phyloP scores from a whole-genome alignment of 2,888 invertebrate genomes.

The Leptinotarsa peninsularis region DNA sequence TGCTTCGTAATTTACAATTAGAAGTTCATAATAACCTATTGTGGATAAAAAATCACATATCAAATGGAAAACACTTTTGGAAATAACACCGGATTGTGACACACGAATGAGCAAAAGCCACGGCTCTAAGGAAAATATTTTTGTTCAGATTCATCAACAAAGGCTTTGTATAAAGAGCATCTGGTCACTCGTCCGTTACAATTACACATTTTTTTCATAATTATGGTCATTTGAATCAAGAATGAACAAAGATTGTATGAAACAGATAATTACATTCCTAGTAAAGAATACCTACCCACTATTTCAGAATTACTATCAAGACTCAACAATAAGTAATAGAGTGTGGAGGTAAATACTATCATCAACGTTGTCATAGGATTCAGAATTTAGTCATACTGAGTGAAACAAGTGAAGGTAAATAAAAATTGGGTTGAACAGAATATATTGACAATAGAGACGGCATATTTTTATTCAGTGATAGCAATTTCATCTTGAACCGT shows the following conservation, averaged over 20 bases:
- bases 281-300: not conserved
- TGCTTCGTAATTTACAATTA: too few species aligned
- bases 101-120: not conserved
- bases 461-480: too few species aligned
- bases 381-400: too few species aligned
- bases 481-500: too few species aligned
- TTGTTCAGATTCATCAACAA: not conserved
- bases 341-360: too few species aligned
- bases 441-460: too few species aligned
- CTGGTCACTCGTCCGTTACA: not conserved
- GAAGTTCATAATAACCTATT: too few species aligned
- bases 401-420: too few species aligned
- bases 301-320: not conserved
- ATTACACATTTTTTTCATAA: not conserved
- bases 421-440: too few species aligned
- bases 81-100: not conserved
- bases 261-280: too few species aligned
- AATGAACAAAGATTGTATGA: not conserved
- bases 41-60: too few species aligned
- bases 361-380: too few species aligned
- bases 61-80: not conserved
- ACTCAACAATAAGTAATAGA: not conserved
- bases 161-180: not conserved
- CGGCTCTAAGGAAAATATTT: not conserved
- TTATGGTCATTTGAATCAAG: not conserved